phyloP scores from a whole-genome alignment of 1,140 invertebrate species.

The Delia radicum region DNA sequence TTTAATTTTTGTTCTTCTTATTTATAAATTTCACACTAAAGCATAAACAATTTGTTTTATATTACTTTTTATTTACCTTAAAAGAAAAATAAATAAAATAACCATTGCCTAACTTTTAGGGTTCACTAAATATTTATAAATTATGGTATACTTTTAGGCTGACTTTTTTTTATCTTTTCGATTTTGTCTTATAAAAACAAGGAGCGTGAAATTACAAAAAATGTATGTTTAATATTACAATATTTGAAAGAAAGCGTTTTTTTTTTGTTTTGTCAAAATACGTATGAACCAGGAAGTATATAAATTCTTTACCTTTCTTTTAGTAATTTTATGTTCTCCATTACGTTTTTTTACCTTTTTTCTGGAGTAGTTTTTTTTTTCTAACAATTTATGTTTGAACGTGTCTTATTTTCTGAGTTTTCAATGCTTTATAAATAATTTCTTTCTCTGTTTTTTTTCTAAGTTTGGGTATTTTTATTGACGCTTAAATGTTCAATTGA shows the following conservation, averaged over 20 bases:
- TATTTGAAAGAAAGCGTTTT: background rate
- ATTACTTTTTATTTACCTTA: background rate
- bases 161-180: background rate
- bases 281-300: background rate
- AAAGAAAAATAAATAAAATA: background rate
- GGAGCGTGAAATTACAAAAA: background rate
- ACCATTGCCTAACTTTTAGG: background rate
- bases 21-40: background rate
- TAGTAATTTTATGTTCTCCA: background rate
- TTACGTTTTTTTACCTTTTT: background rate
- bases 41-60: background rate
- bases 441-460: background rate
- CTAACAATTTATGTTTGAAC: constrained; percentile 6
- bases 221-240: background rate
- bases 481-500: constrained; percentile 10
- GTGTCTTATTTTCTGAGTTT: background rate
- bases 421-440: background rate
- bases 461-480: background rate
- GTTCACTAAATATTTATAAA: background rate
- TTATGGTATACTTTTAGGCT: background rate
- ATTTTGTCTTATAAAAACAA: background rate
- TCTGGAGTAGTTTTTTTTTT: background rate
- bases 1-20: background rate
- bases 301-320: background rate
- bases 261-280: background rate